Conservation (phyloP, 2,888 invertebrate species). For the Drosophila hawaiiensis region DNA sequence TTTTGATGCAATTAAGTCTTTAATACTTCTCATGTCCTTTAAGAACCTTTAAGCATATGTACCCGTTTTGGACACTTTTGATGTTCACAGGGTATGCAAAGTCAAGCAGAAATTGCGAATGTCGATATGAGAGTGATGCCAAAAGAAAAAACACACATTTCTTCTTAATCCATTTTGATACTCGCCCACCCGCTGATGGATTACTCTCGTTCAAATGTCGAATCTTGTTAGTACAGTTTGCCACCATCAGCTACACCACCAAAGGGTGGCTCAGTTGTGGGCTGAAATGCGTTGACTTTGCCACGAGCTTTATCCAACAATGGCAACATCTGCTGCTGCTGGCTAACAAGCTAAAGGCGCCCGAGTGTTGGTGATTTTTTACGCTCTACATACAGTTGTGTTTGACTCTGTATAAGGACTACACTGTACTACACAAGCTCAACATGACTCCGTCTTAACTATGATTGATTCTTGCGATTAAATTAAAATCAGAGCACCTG, state of each 20-base stretch:
- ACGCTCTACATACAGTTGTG: conserved; percentile 61
- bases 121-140: conserved; percentile 56
- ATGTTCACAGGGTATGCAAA: conserved; percentile 14
- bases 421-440: conserved; percentile 25
- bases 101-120: conserved; percentile 13
- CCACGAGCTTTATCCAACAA: conserved; percentile 25
- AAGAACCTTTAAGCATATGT: not conserved
- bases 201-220: conserved; percentile 77
- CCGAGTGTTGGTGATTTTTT: conserved; percentile 68
- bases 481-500: not conserved
- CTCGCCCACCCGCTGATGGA: conserved; percentile 68
- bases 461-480: not conserved
- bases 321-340: conserved; percentile 67
- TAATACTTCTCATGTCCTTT: not conserved
- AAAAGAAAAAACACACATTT: conserved; percentile 49
- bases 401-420: conserved; percentile 14
- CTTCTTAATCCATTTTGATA: conserved; percentile 74
- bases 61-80: not conserved
- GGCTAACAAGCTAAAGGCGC: conserved; percentile 59
- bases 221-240: conserved; percentile 67
- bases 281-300: conserved; percentile 33
- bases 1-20: not conserved
- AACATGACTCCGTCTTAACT: not conserved
- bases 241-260: conserved; percentile 11
- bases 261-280: conserved; percentile 43